These are phyloP conservation scores for Mormyrops boulengeri DNA, from an alignment of 2,797 vertebrate species.

Conservation along the genomic window DNA sequence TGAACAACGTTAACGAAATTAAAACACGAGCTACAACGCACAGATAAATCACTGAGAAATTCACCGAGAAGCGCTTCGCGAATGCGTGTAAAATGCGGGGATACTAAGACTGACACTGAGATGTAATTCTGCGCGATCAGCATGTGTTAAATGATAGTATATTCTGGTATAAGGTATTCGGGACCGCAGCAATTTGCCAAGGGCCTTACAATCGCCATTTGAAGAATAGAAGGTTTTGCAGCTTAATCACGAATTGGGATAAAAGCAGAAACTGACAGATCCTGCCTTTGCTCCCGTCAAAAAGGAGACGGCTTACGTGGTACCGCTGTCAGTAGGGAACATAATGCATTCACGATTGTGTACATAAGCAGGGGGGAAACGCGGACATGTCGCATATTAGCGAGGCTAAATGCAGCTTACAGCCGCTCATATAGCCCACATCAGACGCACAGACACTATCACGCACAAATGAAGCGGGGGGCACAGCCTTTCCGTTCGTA, in stretches of 20 bases:
- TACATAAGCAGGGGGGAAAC: neutral
- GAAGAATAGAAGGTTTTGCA: neutral
- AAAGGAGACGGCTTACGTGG: neutral
- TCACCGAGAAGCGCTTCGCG: neutral
- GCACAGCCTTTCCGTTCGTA: conserved; percentile 19
- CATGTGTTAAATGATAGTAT: neutral
- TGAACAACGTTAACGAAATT: neutral
- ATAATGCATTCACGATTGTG: neutral
- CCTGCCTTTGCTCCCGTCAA: neutral
- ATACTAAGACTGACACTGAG: neutral
- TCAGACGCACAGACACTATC: neutral
- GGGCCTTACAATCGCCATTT: neutral
- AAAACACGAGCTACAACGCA: neutral
- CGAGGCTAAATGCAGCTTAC: neutral
- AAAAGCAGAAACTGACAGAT: neutral
- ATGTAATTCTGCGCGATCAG: neutral
- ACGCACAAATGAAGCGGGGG: neutral
- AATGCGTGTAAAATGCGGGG: neutral
- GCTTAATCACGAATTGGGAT: neutral
- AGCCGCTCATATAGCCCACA: neutral
- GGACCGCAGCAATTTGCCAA: neutral
- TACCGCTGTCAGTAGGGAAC: neutral
- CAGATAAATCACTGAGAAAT: neutral
- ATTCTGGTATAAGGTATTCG: neutral
- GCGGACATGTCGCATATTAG: neutral